phyloP scores from a whole-genome alignment of 1,140 invertebrate genomes.

The Eubasilissa regina region DNA sequence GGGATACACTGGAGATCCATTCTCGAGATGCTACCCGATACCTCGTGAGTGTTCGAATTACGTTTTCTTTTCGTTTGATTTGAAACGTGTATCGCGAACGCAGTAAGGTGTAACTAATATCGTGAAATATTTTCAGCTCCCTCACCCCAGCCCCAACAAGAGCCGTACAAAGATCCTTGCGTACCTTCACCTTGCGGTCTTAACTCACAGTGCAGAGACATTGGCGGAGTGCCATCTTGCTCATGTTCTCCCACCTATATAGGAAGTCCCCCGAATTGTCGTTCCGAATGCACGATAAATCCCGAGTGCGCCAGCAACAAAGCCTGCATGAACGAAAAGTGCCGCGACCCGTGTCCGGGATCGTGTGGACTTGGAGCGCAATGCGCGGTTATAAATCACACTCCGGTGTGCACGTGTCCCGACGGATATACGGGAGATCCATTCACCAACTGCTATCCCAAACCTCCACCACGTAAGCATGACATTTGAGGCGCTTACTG shows the following conservation, averaged over 20 bases:
- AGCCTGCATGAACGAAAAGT: conserved; percentile 81
- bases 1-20: conserved; percentile 79
- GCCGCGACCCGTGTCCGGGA: conserved; percentile 80
- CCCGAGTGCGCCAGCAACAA: conserved; percentile 78
- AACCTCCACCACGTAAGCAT: conserved; percentile 61
- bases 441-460: conserved; percentile 73
- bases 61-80: conserved; percentile 33
- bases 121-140: conserved; percentile 62
- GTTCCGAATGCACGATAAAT: conserved; percentile 83
- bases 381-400: conserved; percentile 80
- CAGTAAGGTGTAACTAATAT: background rate
- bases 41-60: conserved; percentile 70
- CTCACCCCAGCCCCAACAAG: conserved; percentile 58
- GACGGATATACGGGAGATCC: conserved; percentile 81
- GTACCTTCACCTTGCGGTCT: conserved; percentile 83
- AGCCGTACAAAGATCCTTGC: conserved; percentile 76
- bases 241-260: conserved; percentile 78
- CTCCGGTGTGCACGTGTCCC: conserved; percentile 79
- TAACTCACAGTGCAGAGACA: conserved; percentile 78
- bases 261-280: conserved; percentile 81
- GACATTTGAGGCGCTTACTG: conserved; percentile 49
- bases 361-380: conserved; percentile 78
- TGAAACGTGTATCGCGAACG: background rate
- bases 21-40: conserved; percentile 73
- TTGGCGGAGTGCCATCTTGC: conserved; percentile 77